These are phyloP conservation scores for Thalassarche chlororhynchos DNA, from an alignment of 2,113 vertebrate genomes.

Conservation along the genomic window DNA sequence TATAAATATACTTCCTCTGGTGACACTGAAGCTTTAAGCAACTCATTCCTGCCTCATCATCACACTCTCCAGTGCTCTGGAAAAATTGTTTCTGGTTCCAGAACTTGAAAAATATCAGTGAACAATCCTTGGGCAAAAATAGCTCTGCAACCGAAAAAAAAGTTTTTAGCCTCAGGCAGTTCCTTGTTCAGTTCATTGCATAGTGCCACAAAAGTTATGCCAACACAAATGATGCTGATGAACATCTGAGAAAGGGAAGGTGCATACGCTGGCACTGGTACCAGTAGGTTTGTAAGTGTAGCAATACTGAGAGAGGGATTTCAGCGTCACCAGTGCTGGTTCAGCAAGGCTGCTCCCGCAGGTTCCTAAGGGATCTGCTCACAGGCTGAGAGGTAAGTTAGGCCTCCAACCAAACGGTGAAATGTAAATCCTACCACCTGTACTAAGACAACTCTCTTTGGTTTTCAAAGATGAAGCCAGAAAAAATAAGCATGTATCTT, in stretches of 20 bases:
- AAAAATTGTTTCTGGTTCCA: background rate
- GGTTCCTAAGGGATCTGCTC: background rate
- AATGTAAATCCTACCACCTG: background rate
- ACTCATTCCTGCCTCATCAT: background rate
- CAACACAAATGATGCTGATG: background rate
- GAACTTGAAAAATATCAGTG: background rate
- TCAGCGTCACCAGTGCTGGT: background rate
- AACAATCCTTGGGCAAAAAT: background rate
- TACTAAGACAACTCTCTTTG: background rate
- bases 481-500: background rate
- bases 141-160: background rate
- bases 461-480: background rate
- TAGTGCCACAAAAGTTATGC: background rate
- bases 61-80: background rate
- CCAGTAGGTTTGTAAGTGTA: background rate
- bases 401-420: background rate
- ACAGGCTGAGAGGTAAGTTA: background rate
- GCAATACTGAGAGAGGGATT: background rate
- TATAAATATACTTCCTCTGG: background rate
- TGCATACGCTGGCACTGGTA: accelerated
- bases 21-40: background rate
- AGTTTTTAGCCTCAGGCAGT: background rate
- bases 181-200: background rate
- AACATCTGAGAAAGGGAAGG: background rate
- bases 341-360: background rate